Conservation (phyloP, 2,888 invertebrate species). For the Hipparchia semele region DNA sequence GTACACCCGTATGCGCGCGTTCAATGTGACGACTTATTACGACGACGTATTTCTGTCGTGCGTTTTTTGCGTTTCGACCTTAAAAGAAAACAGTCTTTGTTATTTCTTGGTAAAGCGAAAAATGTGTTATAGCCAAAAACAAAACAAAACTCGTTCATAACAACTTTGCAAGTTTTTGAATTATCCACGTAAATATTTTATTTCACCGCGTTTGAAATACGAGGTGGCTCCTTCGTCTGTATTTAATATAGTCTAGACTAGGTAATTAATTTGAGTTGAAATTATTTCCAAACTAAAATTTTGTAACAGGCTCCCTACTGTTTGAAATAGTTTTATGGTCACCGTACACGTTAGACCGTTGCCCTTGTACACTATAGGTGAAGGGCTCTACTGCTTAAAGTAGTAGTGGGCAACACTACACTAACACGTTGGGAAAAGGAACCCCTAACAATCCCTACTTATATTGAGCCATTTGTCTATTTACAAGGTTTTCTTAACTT, state of each 20-base stretch:
- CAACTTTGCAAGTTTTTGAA: conserved; percentile 8
- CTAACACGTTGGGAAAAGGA: too few relatives aligned
- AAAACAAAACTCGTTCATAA: conserved; percentile 12
- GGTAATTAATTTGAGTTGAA: neutral
- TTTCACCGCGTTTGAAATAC: neutral
- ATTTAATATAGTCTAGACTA: neutral
- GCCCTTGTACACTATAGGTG: too few relatives aligned
- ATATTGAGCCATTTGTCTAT: too few relatives aligned
- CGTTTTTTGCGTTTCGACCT: neutral
- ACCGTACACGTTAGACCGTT: too few relatives aligned
- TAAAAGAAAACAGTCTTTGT: conserved; percentile 26
- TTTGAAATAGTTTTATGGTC: too few relatives aligned
- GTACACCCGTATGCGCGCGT: too few relatives aligned
- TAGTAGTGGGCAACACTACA: too few relatives aligned
- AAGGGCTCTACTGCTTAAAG: too few relatives aligned
- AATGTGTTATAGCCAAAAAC: conserved; percentile 10
- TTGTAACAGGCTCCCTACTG: too few relatives aligned
- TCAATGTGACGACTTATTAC: too few relatives aligned
- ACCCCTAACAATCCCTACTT: too few relatives aligned
- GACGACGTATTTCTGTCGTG: neutral
- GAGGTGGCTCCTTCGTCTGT: neutral
- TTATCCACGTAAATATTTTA: conserved; percentile 2
- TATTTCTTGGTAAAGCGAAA: conserved; percentile 19
- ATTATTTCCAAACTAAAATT: neutral
- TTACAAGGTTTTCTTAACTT: too few relatives aligned